These are phyloP conservation scores for Amniataba percoides DNA, from an alignment of 2,797 vertebrate genomes.

Conservation along the genomic window DNA sequence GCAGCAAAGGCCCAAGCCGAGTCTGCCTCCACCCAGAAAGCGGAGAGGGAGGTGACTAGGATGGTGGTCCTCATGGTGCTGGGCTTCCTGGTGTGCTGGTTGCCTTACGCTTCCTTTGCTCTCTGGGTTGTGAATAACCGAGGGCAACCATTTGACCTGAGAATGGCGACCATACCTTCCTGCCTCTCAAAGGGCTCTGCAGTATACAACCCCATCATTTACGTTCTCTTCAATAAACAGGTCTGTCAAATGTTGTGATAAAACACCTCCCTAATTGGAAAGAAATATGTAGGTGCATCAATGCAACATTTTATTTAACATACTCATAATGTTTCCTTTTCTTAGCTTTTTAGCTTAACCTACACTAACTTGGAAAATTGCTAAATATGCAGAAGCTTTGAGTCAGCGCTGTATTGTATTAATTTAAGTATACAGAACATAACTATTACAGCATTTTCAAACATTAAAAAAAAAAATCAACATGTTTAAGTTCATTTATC, in stretches of 20 bases:
- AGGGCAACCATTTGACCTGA: constrained; percentile 79
- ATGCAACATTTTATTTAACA: no score
- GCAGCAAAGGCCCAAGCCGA: constrained; percentile 85
- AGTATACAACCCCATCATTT: constrained; percentile 84
- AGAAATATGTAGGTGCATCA: not conserved
- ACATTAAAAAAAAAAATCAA: not conserved
- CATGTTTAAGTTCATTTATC: not conserved
- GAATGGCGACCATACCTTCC: constrained; percentile 81
- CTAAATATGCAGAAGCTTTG: no score
- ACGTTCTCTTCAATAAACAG: constrained; percentile 82
- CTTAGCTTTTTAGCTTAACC: no score
- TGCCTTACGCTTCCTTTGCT: constrained; percentile 81
- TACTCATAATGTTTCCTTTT: no score
- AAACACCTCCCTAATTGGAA: not conserved
- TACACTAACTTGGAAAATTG: no score
- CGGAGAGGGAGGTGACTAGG: constrained; percentile 85
- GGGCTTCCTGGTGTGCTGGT: constrained; percentile 85
- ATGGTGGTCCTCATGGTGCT: constrained; percentile 87
- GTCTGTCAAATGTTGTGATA: constrained; percentile 36
- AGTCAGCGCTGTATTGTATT: not conserved
- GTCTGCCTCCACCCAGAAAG: constrained; percentile 86
- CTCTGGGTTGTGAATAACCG: constrained; percentile 82
- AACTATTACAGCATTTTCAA: not conserved
- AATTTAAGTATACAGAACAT: not conserved
- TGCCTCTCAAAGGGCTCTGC: constrained; percentile 85